Percentiles rank a stretch among this genome's conserved stretches.
Conservation (phyloP, 2,113 vertebrate species). For the Zosterops japonicus region DNA sequence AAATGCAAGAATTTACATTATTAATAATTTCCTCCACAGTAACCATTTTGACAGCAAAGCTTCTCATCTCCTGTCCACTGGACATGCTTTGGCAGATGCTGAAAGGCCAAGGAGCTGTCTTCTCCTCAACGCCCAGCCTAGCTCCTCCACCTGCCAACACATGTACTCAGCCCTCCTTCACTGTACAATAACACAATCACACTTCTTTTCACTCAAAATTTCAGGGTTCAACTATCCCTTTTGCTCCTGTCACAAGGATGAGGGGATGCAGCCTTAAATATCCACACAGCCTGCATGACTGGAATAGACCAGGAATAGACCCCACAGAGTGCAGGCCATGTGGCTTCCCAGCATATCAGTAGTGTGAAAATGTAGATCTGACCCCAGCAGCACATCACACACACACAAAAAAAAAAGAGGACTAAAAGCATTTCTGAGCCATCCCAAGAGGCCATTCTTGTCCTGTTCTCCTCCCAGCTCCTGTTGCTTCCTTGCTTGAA, state of each 20-base stretch:
- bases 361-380: background rate
- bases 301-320: background rate
- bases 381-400: background rate
- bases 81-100: background rate
- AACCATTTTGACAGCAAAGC: background rate
- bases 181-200: background rate
- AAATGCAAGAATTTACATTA: background rate
- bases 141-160: background rate
- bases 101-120: background rate
- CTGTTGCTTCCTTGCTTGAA: background rate
- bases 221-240: background rate
- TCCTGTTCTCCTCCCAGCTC: background rate
- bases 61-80: background rate
- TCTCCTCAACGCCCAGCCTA: background rate
- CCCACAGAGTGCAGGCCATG: background rate
- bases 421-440: background rate
- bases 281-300: background rate
- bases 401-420: background rate
- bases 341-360: background rate
- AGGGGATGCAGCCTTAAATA: background rate
- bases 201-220: background rate
- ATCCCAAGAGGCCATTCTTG: background rate
- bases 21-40: background rate
- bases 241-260: background rate
- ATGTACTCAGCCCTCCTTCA: background rate